Evolutionary conservation across 2,888 invertebrate genomes (phyloP), one percentile per base, ranked within the genome.

Genomic region (Watsonalla binaria): DNA sequence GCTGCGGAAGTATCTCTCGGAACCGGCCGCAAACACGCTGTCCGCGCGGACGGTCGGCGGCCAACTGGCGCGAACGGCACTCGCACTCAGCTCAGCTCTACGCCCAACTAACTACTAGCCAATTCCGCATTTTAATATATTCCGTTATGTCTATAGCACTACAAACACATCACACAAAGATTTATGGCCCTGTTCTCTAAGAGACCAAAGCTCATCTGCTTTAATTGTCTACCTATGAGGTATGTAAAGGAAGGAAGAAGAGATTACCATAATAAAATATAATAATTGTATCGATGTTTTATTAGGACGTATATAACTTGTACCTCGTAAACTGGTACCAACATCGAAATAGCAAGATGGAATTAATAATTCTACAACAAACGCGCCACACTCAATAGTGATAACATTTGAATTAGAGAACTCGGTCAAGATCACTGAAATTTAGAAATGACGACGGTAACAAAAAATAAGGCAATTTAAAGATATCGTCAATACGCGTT

Each of bases 81-180:
- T 80, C 37, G 24, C 37, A 37, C 37, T 42, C 42, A 11, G 42
- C 11, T 42, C 71, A 73, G 64, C 75, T 78, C 78, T 73, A 82
- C 82, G 66, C 75, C 71, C 72, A 77, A 79, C 75, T 78, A 77
- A 79, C 75, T 78, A 79, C 83, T 82, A 81, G 82, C 85, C 86
- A 86, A 89, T 89, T 88, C 89, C 89, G 88, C 86, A 82, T 89
- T 86, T 84, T 84, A 83, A 84, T 82, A 81, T 83, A 86, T 84
- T 82, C 84, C 83, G 84, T 86, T 87, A 86, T 79, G 79, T 75
- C 82, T 78, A 82, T 78, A 78, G 70, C 71, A 76, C 66, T 70
- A 74, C 74, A 74, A 79, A 80, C 74, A 72, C 74, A 74, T 65
- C 57, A 59, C 54, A 64, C 59, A 59, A 65, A 67, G 65, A 73